A percentile compares a stretch with the other conserved stretches of the same genome.
Conservation (phyloP, 1,140 invertebrate genomes). For the Rhysida immarginata region DNA sequence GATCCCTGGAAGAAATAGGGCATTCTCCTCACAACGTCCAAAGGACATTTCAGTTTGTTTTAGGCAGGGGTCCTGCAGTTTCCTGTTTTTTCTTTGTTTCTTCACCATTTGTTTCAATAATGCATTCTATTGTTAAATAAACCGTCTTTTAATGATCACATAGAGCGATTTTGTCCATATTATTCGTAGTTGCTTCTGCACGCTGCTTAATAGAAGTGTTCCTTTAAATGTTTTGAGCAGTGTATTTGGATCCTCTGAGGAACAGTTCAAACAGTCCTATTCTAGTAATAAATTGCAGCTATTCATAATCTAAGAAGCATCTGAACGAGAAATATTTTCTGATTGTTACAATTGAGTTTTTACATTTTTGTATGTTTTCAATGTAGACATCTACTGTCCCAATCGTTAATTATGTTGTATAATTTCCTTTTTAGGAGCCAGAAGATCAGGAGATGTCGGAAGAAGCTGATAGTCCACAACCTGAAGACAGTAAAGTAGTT, state of each 20-base stretch:
- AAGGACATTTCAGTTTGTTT: no score
- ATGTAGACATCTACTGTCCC: not conserved
- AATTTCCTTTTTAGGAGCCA: conserved; percentile 8
- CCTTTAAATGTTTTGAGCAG: not conserved
- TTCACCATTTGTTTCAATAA: no score
- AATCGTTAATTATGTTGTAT: not conserved
- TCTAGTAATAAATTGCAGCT: not conserved
- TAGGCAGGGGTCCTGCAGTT: no score
- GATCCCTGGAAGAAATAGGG: no score
- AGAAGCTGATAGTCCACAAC: conserved; percentile 27
- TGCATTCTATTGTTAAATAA: no score
- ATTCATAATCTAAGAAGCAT: no score
- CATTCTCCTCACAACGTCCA: no score
- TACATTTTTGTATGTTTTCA: not conserved
- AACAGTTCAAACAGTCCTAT: not conserved
- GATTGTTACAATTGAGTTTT: not conserved
- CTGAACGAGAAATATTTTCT: no score
- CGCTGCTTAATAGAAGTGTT: not conserved
- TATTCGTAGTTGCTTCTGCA: no score
- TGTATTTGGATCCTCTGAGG: not conserved
- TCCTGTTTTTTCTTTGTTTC: no score
- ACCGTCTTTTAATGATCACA: no score
- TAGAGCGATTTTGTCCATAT: no score
- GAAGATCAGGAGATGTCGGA: conserved; percentile 29
- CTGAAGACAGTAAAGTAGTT: conserved; percentile 20